Conservation (phyloP, 2,797 vertebrate genomes). For the Carduelis carduelis region DNA sequence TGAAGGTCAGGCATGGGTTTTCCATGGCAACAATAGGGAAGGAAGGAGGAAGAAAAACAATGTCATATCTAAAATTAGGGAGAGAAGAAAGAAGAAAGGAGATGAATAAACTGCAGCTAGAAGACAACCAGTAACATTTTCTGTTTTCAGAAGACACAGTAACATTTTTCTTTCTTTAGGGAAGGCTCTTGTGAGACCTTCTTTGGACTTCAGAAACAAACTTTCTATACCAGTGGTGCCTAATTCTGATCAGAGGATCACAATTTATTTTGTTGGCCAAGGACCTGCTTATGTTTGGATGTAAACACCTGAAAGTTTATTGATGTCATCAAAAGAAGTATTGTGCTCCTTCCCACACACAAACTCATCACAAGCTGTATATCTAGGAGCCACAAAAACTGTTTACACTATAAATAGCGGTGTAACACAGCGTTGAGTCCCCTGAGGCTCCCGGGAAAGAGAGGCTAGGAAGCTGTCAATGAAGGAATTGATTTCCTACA, state of each 20-base stretch:
- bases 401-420: neutral
- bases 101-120: neutral
- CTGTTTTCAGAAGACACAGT: neutral
- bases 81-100: neutral
- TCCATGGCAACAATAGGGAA: conserved; percentile 99
- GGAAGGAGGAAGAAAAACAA: conserved; percentile 95
- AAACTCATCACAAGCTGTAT: neutral
- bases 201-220: neutral
- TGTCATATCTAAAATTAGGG: conserved; percentile 84
- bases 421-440: fast-evolving
- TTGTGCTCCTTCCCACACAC: neutral
- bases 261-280: neutral
- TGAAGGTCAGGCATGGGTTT: conserved; percentile 97
- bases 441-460: neutral
- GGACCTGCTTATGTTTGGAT: fast-evolving
- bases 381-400: neutral
- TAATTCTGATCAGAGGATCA: neutral
- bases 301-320: neutral
- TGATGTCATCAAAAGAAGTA: neutral
- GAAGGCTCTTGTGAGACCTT: neutral
- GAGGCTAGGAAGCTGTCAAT: neutral
- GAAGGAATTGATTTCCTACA: neutral
- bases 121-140: neutral
- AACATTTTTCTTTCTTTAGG: neutral
- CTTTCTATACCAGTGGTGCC: neutral